Percentiles rank a stretch among this genome's conserved stretches.
These are phyloP conservation scores for Taurulus bubalis DNA, from an alignment of 2,113 vertebrate species.

Conservation along the genomic window DNA sequence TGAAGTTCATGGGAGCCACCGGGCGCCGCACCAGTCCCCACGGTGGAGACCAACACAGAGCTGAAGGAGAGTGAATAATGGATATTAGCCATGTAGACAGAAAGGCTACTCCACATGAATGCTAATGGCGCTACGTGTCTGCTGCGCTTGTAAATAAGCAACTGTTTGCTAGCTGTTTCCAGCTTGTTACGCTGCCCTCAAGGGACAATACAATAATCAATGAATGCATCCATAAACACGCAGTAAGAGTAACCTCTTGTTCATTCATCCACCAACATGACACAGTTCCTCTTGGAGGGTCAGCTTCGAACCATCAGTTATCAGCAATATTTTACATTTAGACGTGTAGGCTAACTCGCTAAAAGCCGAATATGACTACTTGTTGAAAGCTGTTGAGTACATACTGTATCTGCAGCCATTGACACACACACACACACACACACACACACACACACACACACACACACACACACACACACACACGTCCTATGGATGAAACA, in stretches of 20 bases:
- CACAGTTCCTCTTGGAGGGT: not conserved
- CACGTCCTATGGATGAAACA: constrained; percentile 21
- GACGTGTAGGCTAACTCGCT: too few relatives aligned
- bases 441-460: not conserved
- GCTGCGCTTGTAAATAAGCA: not conserved
- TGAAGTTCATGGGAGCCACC: too few relatives aligned
- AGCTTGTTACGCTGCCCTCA: not conserved
- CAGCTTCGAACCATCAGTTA: not conserved
- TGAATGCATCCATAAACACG: not conserved
- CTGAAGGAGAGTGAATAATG: not conserved
- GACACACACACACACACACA: not conserved
- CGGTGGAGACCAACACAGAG: not conserved
- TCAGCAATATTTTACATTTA: too few relatives aligned
- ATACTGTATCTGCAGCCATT: not conserved
- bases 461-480: not conserved
- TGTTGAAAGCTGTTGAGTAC: too few relatives aligned
- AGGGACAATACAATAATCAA: not conserved
- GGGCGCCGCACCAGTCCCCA: too few relatives aligned
- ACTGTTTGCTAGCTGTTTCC: too few relatives aligned
- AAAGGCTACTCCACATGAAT: not conserved
- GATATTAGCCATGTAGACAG: not conserved
- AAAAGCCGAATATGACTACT: too few relatives aligned
- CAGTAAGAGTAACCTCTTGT: not conserved
- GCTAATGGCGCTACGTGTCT: not conserved
- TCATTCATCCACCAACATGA: not conserved